These are phyloP conservation scores for Cantharis nigra DNA, from an alignment of 2,888 invertebrate genomes.

Conservation along the genomic window DNA sequence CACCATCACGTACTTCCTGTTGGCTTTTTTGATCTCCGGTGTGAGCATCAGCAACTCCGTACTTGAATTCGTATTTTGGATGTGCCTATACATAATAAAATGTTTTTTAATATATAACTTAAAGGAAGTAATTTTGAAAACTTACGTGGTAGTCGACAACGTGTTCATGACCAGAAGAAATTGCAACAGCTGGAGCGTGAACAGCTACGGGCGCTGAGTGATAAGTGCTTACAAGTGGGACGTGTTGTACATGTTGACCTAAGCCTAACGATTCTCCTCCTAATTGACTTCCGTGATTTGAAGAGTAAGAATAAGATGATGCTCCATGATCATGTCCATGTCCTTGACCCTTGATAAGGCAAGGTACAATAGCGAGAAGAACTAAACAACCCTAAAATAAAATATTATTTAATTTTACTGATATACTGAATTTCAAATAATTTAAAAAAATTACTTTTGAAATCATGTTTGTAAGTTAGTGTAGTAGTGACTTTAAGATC, in stretches of 20 bases:
- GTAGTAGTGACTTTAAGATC: not conserved
- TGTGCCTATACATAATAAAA: constrained; percentile 46
- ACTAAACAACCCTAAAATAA: not conserved
- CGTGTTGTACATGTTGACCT: not conserved
- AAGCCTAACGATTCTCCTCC: not conserved
- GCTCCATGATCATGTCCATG: constrained; percentile 43
- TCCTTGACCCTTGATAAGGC: not conserved
- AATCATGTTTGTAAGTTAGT: not conserved
- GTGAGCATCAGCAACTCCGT: constrained; percentile 65
- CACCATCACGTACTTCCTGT: constrained; percentile 62
- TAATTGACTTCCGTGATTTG: not conserved
- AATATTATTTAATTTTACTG: not conserved
- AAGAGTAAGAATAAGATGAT: not conserved
- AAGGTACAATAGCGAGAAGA: not conserved
- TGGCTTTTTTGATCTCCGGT: constrained; percentile 58
- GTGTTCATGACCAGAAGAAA: constrained; percentile 34
- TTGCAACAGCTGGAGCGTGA: not conserved
- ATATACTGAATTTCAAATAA: not conserved
- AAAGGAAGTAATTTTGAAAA: not conserved
- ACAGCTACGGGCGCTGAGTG: constrained; percentile 26
- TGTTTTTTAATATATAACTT: not conserved
- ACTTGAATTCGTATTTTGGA: constrained; percentile 63
- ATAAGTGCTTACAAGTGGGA: not conserved
- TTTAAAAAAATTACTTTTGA: not conserved
- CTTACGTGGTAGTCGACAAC: constrained; percentile 28